Evolutionary conservation across 2,797 vertebrate species (phyloP).

Genomic region (Halcyon leucocephala): DNA sequence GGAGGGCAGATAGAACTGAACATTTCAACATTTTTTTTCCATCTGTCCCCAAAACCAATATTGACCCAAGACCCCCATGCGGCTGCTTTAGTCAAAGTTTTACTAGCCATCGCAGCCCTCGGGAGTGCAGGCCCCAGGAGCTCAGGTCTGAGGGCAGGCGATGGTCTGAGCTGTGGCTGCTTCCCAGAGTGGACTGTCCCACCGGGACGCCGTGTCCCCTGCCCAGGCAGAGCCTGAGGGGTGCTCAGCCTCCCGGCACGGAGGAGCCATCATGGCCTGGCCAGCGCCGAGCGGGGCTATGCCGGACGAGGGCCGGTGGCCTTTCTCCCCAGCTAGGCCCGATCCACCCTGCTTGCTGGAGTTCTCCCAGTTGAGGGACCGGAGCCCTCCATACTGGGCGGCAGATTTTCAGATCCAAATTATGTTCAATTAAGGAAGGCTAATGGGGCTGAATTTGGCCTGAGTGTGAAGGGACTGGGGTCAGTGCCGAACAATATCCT

Average conservation of each 20-base stretch:
- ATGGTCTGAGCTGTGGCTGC: background rate
- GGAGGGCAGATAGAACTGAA: slow-evolving; percentile 83
- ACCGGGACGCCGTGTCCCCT: background rate
- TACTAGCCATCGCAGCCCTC: slow-evolving; percentile 83
- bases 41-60: slow-evolving; percentile 86
- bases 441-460: slow-evolving; percentile 82
- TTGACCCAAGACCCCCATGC: slow-evolving; percentile 84
- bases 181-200: slow-evolving; percentile 62
- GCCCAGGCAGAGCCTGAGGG: background rate
- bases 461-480: slow-evolving; percentile 75
- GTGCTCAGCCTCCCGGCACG: slow-evolving; percentile 37
- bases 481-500: slow-evolving; percentile 78
- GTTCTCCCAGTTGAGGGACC: slow-evolving; percentile 46
- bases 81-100: slow-evolving; percentile 83
- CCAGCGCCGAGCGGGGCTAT: slow-evolving; percentile 78
- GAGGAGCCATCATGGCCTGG: slow-evolving; percentile 23
- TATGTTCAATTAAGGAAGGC: slow-evolving; percentile 85
- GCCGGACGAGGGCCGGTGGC: slow-evolving; percentile 76
- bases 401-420: slow-evolving; percentile 82
- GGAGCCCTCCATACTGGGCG: slow-evolving; percentile 70
- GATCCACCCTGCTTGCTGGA: background rate
- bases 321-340: slow-evolving; percentile 22
- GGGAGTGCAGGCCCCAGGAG: background rate
- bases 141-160: background rate
- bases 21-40: slow-evolving; percentile 85